A percentile compares a stretch with the other conserved stretches of the same genome.
Conservation (phyloP, 2,888 invertebrate genomes). For the Acanthacorydalis orientalis region DNA sequence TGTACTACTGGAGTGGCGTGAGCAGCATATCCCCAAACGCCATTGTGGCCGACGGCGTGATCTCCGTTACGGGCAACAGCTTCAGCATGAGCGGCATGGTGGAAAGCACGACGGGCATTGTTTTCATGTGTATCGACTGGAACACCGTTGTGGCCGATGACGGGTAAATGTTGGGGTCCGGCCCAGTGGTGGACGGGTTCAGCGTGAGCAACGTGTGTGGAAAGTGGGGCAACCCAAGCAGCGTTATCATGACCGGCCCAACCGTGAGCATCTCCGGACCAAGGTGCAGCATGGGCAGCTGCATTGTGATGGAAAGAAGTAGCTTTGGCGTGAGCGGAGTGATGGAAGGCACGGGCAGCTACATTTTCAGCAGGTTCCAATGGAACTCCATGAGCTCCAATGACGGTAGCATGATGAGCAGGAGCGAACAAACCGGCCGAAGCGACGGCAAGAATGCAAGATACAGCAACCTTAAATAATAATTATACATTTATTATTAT, state of each 20-base stretch:
- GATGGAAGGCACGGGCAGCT: slow-evolving; percentile 4
- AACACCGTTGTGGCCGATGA: neutral
- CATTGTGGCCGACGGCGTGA: slow-evolving; percentile 17
- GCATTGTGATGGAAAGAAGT: slow-evolving; percentile 23
- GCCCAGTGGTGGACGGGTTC: neutral
- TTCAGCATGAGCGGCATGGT: slow-evolving; percentile 8
- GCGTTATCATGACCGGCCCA: slow-evolving; percentile 4
- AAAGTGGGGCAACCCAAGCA: neutral
- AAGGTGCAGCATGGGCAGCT: slow-evolving; percentile 4
- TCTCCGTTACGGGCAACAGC: slow-evolving; percentile 24
- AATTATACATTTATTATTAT: no score
- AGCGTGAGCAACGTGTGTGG: neutral
- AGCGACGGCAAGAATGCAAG: slow-evolving; percentile 8
- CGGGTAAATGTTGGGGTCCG: neutral
- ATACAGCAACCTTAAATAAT: slow-evolving; percentile 6
- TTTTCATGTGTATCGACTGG: neutral
- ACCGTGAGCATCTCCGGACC: slow-evolving; percentile 6
- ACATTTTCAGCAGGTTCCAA: neutral
- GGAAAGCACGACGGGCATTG: neutral
- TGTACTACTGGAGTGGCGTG: neutral
- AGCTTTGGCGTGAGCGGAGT: slow-evolving; percentile 19
- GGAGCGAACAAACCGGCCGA: slow-evolving; percentile 7
- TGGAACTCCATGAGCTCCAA: slow-evolving; percentile 1
- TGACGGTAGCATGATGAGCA: neutral
- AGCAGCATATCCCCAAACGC: neutral